Conservation (phyloP, 2,113 vertebrate species). For the Setophaga coronata region DNA sequence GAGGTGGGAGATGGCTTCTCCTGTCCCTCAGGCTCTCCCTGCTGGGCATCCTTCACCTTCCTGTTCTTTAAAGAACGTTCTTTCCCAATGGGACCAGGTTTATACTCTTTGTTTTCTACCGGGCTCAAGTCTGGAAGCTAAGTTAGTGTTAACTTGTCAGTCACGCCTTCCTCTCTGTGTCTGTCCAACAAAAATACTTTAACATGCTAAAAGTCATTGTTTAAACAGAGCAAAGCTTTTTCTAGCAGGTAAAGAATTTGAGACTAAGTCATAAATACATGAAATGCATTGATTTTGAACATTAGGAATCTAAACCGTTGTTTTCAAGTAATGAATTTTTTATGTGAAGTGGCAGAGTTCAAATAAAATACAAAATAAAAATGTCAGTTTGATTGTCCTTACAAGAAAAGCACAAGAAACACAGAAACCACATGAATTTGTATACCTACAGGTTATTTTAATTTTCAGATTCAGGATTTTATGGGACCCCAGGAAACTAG, state of each 20-base stretch:
- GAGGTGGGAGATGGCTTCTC: slow-evolving; percentile 79
- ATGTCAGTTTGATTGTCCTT: neutral
- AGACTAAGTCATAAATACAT: neutral
- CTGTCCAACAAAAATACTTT: neutral
- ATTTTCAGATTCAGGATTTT: neutral
- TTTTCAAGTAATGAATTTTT: neutral
- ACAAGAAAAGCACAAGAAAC: neutral
- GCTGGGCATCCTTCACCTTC: slow-evolving; percentile 93
- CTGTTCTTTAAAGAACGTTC: slow-evolving; percentile 96
- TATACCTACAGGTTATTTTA: neutral
- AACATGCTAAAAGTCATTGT: neutral
- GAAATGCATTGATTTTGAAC: neutral
- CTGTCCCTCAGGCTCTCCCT: slow-evolving; percentile 85
- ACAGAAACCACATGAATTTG: neutral
- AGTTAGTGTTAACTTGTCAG: slow-evolving; percentile 59
- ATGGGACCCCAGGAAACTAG: neutral
- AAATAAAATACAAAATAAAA: neutral
- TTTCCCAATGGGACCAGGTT: slow-evolving; percentile 97
- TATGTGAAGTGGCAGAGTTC: neutral
- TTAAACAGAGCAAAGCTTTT: neutral
- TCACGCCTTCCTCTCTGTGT: neutral
- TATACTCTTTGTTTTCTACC: slow-evolving; percentile 94
- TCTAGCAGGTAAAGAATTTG: neutral
- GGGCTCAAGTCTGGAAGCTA: slow-evolving; percentile 93
- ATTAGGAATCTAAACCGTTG: neutral